A percentile compares a stretch with the other conserved stretches of the same genome.
phyloP scores from a whole-genome alignment of 2,888 invertebrate species.

The Julus scanicus region DNA sequence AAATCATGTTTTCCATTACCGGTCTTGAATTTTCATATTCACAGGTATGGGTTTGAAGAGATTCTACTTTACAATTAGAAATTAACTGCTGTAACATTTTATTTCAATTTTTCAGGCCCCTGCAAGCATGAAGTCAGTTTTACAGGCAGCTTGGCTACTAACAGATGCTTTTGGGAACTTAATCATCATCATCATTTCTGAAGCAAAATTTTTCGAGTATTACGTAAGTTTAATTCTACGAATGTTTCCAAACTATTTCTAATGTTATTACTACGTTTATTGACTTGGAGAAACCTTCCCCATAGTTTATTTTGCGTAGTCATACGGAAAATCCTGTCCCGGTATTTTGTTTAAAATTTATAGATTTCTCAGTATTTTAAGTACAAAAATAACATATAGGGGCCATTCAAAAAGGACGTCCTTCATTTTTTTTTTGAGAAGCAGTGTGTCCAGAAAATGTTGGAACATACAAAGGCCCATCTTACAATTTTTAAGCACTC shows the following conservation, averaged over 20 bases:
- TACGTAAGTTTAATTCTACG: conserved; percentile 71
- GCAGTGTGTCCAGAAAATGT: too few species aligned
- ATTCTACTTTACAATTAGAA: neutral
- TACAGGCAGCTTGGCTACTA: conserved; percentile 91
- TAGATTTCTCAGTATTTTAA: too few species aligned
- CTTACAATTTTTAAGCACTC: too few species aligned
- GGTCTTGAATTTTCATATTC: conserved; percentile 96
- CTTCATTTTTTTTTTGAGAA: too few species aligned
- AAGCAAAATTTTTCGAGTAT: conserved; percentile 78
- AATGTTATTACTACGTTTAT: neutral
- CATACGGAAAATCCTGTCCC: too few species aligned
- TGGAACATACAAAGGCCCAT: too few species aligned
- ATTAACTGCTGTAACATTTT: neutral
- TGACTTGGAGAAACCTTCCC: too few species aligned
- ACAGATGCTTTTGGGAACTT: conserved; percentile 94
- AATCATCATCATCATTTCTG: conserved; percentile 88
- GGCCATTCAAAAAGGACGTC: too few species aligned
- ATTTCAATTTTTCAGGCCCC: conserved; percentile 81
- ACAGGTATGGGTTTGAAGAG: conserved; percentile 70
- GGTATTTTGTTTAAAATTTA: too few species aligned
- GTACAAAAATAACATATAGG: too few species aligned
- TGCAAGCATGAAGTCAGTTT: conserved; percentile 89
- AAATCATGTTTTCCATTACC: conserved; percentile 96
- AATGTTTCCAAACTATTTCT: too few species aligned
- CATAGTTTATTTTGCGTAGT: too few species aligned